Conservation (phyloP, 2,113 vertebrate species). For the Theristicus caerulescens region DNA sequence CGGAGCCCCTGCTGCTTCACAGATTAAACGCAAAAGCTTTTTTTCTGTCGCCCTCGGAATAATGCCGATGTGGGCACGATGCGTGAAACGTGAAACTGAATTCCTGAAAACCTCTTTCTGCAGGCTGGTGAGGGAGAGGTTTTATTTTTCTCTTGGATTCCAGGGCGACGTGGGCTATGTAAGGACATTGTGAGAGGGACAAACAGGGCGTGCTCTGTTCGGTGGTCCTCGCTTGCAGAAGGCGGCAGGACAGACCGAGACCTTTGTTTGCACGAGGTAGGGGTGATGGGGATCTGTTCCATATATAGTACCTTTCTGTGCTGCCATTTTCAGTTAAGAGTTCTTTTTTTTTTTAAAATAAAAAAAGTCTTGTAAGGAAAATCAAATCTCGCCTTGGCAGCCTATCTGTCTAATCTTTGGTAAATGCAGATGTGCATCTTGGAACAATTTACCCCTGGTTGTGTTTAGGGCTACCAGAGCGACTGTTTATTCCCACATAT, state of each 20-base stretch:
- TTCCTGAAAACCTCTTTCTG: background rate
- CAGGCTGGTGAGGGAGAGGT: background rate
- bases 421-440: slow-evolving; percentile 59
- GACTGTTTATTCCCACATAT: slow-evolving; percentile 26
- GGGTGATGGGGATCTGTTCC: background rate
- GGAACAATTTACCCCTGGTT: slow-evolving; percentile 55
- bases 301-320: background rate
- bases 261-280: background rate
- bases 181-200: background rate
- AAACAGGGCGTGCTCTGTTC: accelerated
- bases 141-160: too few relatives aligned
- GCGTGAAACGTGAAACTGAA: accelerated
- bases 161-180: background rate
- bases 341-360: background rate
- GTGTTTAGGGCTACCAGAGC: slow-evolving; percentile 31
- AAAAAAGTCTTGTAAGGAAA: background rate
- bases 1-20: background rate
- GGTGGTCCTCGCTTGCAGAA: background rate
- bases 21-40: too few relatives aligned
- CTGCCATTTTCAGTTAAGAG: background rate
- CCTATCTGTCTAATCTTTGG: background rate
- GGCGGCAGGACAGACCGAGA: background rate
- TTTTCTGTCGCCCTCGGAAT: background rate
- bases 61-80: background rate
- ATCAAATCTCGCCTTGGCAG: slow-evolving; percentile 18